Evolutionary conservation across 2,797 vertebrate genomes (phyloP).

Genomic region (Brachymystax lenok): DNA sequence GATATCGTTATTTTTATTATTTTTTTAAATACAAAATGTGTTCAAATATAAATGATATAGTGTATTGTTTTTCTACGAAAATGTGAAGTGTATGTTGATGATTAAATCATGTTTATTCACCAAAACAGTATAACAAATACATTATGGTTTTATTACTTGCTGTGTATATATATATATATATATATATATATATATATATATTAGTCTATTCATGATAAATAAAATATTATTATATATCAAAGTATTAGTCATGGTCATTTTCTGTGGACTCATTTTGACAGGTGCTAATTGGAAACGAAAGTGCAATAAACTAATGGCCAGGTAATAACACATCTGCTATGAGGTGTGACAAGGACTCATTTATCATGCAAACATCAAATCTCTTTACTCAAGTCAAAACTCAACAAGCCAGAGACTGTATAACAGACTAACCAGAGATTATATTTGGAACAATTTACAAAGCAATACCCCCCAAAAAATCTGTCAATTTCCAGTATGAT

Average conservation of each 20-base stretch:
- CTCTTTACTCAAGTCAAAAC: too few relatives aligned
- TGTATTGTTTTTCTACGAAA: not conserved
- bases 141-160: slow-evolving; percentile 9
- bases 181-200: too few relatives aligned
- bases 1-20: slow-evolving; percentile 12
- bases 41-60: not conserved
- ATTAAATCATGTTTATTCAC: not conserved
- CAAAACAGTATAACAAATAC: not conserved
- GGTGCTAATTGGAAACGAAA: too few relatives aligned
- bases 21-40: not conserved
- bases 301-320: too few relatives aligned
- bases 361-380: too few relatives aligned
- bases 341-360: too few relatives aligned
- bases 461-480: too few relatives aligned
- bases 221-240: slow-evolving; percentile 1
- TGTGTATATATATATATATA: not conserved
- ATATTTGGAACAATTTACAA: too few relatives aligned
- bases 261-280: not conserved
- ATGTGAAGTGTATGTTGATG: not conserved
- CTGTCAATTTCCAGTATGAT: too few relatives aligned
- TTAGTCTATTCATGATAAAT: slow-evolving; percentile 14
- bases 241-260: not conserved
- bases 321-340: too few relatives aligned
- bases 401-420: too few relatives aligned
- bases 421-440: too few relatives aligned